Percentiles rank a stretch among this genome's conserved stretches.
These are phyloP conservation scores for Drosophila santomea DNA, from an alignment of 1,140 invertebrate genomes.

Conservation along the genomic window DNA sequence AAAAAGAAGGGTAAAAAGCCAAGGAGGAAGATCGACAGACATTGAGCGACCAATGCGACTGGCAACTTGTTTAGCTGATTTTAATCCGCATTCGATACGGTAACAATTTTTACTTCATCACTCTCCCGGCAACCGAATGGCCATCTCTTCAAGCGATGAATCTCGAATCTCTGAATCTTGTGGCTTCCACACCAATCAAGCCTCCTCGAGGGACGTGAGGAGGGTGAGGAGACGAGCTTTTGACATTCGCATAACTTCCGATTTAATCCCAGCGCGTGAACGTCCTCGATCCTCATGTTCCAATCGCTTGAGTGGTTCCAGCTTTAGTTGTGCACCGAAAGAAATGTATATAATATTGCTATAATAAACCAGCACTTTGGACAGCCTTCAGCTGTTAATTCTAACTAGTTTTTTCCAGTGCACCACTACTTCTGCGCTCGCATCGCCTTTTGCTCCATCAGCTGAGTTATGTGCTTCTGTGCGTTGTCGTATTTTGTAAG, in stretches of 20 bases:
- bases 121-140: slow-evolving; percentile 32
- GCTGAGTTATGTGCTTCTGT: slow-evolving; percentile 77
- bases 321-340: not conserved
- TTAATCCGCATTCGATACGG: slow-evolving; percentile 83
- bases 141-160: slow-evolving; percentile 6
- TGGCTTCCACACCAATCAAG: slow-evolving; percentile 51
- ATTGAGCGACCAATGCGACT: slow-evolving; percentile 49
- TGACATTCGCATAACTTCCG: slow-evolving; percentile 81
- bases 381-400: not conserved
- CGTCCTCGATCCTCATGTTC: slow-evolving; percentile 45
- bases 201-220: slow-evolving; percentile 1
- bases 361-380: not conserved
- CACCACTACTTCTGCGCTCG: not conserved
- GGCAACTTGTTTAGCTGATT: slow-evolving; percentile 80
- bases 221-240: slow-evolving; percentile 33
- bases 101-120: slow-evolving; percentile 80
- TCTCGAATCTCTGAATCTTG: not conserved
- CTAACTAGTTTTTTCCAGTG: slow-evolving; percentile 6
- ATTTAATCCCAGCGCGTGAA: slow-evolving; percentile 80
- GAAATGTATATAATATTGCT: not conserved
- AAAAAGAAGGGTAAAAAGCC: no score
- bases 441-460: slow-evolving; percentile 28
- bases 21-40: slow-evolving; percentile 27
- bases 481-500: slow-evolving; percentile 82
- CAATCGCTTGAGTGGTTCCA: not conserved